Base-by-base conservation (phyloP, 2,113 vertebrate genomes). In the Grammomys dolichurus region DNA sequence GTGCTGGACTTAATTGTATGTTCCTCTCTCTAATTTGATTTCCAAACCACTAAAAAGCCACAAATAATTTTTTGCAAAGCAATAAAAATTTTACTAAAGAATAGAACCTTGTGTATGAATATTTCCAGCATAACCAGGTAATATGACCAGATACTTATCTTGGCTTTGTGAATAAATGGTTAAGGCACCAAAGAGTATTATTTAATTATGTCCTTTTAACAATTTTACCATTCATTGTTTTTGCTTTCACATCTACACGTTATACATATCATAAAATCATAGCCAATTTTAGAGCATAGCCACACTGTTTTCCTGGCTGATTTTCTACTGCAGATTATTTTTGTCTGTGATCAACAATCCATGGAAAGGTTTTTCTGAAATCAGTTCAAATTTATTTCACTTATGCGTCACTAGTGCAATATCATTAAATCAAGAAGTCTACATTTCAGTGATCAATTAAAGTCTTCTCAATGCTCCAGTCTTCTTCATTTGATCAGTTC, bases 181-280 rank as follows among this genome's bases (percentile, higher is more conserved):
- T 95, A 92, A 95, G 76, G 69, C 46, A 69, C 31, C 96, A 31
- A 94, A 88, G 40, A 58, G 46, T 94, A 43, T 78, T 91, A 88
- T 92, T 95, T 95, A 96, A 97, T 96, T 94, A 92, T 43, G 20
- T 48, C 9, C 94, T 40, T 76, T 54, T 19, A 54, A 11, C 51
- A 51, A 90, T 93, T 95, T 95, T 88, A 54, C 16, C 20, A 3
- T 93, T 91, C 60, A 90, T 94, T 95, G 91, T 96, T 95, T 97
- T 88, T 92, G 56, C 20, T 81, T 94, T 89, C 82, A 84, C 89
- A 94, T 14, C 58, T 87, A 85, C 20, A 91, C 28, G 48, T 69
- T 93, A 82, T 6, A 67, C 4, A 58, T 40, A 60, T 33, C 36
- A 91, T 97, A 96, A 97, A 97, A 92, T 89, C 94, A 96, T 90